Conservation (phyloP, 2,888 invertebrate genomes). For the Eilema griseolum region DNA sequence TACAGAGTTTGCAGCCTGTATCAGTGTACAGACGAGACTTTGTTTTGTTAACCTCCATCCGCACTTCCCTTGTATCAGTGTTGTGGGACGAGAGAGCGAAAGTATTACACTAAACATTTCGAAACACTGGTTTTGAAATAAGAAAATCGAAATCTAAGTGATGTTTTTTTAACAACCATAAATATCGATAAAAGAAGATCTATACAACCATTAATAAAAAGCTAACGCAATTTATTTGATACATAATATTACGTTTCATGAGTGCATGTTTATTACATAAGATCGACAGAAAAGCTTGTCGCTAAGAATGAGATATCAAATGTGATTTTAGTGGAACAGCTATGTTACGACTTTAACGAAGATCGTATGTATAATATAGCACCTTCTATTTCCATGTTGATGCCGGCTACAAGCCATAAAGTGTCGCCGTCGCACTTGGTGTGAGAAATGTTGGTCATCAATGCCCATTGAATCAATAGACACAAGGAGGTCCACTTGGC, state of each 20-base stretch:
- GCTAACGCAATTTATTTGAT: constrained; percentile 44
- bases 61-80: constrained; percentile 70
- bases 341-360: constrained; percentile 30
- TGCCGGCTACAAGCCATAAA: constrained; percentile 10
- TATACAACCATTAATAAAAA: constrained; percentile 48
- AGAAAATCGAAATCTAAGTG: constrained; percentile 67
- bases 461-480: constrained; percentile 22
- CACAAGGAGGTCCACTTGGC: constrained; percentile 29
- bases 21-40: constrained; percentile 69
- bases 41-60: constrained; percentile 84
- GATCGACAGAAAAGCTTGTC: constrained; percentile 36
- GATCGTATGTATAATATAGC: constrained; percentile 30
- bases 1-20: constrained; percentile 64
- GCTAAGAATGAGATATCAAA: constrained; percentile 38
- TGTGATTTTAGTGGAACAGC: constrained; percentile 33
- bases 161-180: constrained; percentile 45
- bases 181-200: constrained; percentile 47
- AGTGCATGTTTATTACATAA: constrained; percentile 41
- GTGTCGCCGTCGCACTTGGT: constrained; percentile 13
- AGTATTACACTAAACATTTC: constrained; percentile 65
- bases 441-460: constrained; percentile 31
- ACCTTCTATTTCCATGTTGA: constrained; percentile 28
- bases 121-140: constrained; percentile 74
- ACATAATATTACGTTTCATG: constrained; percentile 44
- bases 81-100: constrained; percentile 79